Evolutionary conservation across 1,140 invertebrate species (phyloP).

Genomic region (Gryon sp.): DNA sequence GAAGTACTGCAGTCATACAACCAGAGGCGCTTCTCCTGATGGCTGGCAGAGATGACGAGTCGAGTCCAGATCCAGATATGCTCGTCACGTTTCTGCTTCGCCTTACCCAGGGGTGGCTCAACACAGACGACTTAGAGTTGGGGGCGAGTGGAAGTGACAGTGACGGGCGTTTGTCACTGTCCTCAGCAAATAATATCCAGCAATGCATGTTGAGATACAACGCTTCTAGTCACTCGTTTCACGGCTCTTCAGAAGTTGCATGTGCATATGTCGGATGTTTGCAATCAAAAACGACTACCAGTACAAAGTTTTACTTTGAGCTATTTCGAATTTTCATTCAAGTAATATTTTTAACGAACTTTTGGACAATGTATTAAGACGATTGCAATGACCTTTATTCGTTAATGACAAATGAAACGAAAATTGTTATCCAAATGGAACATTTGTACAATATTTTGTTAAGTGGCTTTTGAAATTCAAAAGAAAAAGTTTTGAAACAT

Average conservation of each 20-base stretch:
- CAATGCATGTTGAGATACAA: constrained; percentile 62
- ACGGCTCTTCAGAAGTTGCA: background rate
- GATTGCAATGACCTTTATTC: no score
- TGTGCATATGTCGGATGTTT: background rate
- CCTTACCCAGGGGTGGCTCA: constrained; percentile 60
- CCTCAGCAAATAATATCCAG: constrained; percentile 78
- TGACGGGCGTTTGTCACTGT: constrained; percentile 79
- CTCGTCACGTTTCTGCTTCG: constrained; percentile 66
- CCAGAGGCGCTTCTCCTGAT: constrained; percentile 57
- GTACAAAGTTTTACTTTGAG: no score
- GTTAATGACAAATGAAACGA: no score
- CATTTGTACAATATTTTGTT: no score
- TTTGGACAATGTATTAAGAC: no score
- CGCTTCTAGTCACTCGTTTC: constrained; percentile 1
- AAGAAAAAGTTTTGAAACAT: no score
- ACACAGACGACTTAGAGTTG: constrained; percentile 30
- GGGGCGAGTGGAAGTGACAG: constrained; percentile 70
- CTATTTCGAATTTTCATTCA: no score
- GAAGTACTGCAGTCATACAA: constrained; percentile 42
- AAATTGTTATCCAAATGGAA: no score
- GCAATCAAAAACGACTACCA: background rate
- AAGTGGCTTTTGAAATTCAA: no score
- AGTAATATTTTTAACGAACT: no score
- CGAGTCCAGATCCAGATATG: constrained; percentile 66
- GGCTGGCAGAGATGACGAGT: constrained; percentile 64